Percentiles rank a stretch among this genome's conserved stretches.
Conservation (phyloP, 2,113 vertebrate species). For the Vanacampus margaritifer region DNA sequence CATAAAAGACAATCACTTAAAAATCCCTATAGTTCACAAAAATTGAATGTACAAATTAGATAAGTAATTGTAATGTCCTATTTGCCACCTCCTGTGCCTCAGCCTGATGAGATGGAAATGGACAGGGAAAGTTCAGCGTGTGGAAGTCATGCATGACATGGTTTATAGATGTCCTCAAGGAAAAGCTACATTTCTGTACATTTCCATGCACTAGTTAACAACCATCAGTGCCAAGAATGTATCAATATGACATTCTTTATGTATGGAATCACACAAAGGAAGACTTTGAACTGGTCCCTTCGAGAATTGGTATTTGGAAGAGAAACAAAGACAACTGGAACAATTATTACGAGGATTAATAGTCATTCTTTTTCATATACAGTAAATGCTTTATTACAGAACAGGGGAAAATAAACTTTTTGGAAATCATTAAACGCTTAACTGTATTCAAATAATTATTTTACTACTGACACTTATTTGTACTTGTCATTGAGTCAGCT, state of each 20-base stretch:
- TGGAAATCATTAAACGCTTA: no score
- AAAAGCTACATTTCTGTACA: conserved; percentile 40
- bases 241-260: conserved; percentile 6
- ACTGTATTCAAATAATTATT: no score
- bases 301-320: background rate
- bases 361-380: background rate
- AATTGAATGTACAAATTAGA: background rate
- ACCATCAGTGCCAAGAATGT: conserved; percentile 36
- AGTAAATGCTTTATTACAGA: no score
- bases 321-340: background rate
- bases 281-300: conserved; percentile 10
- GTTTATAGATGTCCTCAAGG: conserved; percentile 49
- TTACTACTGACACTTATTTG: no score
- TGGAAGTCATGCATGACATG: conserved; percentile 35
- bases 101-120: conserved; percentile 6
- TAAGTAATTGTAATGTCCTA: background rate
- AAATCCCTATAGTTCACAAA: background rate
- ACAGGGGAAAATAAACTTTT: no score
- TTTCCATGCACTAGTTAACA: conserved; percentile 43
- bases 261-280: conserved; percentile 29
- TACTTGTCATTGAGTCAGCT: no score
- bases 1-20: no score
- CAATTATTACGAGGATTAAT: background rate
- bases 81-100: background rate
- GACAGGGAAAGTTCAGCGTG: conserved; percentile 7